A percentile compares a stretch with the other conserved stretches of the same genome.
Evolutionary conservation across 2,888 invertebrate genomes (phyloP).

Genomic region (Timandra comae): DNA sequence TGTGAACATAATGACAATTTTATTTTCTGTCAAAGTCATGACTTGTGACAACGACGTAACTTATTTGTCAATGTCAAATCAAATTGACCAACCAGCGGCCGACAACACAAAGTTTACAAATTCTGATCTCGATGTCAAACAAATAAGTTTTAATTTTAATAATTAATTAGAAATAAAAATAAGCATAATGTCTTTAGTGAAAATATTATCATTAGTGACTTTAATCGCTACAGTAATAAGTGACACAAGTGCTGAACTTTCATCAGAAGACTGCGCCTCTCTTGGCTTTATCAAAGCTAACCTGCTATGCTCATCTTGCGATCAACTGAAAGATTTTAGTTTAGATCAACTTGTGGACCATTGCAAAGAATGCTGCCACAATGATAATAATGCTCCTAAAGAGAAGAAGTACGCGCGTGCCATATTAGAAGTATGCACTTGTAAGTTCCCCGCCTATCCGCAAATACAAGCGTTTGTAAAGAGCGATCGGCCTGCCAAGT

Average conservation of each 20-base stretch:
- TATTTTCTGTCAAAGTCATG: too few relatives aligned
- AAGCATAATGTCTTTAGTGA: neutral
- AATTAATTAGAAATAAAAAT: conserved; percentile 3
- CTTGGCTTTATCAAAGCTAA: conserved; percentile 91
- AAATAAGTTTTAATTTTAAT: too few relatives aligned
- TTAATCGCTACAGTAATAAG: too few relatives aligned
- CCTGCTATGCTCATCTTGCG: conserved; percentile 92
- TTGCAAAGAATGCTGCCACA: conserved; percentile 88
- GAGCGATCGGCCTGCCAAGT: conserved; percentile 91
- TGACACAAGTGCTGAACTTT: conserved; percentile 73
- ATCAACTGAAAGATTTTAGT: conserved; percentile 86
- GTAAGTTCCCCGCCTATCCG: conserved; percentile 98
- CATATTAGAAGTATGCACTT: conserved; percentile 96
- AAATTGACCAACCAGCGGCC: too few relatives aligned
- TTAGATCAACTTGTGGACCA: conserved; percentile 80
- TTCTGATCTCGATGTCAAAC: too few relatives aligned
- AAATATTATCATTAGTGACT: too few relatives aligned
- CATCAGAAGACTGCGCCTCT: conserved; percentile 88
- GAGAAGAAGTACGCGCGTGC: conserved; percentile 92
- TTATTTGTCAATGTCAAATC: too few relatives aligned
- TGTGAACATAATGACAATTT: too few relatives aligned
- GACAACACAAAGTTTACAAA: too few relatives aligned
- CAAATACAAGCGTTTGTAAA: conserved; percentile 99
- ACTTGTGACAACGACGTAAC: too few relatives aligned
- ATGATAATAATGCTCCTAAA: conserved; percentile 80